Conservation (phyloP, 2,113 vertebrate genomes). For the Eulacestoma nigropectus region DNA sequence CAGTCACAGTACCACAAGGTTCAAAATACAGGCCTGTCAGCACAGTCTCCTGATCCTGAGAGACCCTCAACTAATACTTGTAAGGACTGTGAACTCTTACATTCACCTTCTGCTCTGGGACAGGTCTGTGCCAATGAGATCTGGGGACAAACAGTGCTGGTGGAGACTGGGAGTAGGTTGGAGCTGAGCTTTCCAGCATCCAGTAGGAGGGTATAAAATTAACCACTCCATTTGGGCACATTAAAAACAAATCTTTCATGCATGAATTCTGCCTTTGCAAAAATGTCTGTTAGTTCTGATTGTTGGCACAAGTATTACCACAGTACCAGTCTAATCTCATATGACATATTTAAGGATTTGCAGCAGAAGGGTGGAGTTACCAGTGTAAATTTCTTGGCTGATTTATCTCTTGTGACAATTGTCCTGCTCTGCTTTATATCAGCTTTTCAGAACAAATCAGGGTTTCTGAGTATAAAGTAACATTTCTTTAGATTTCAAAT, state of each 20-base stretch:
- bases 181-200: neutral
- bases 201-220: constrained; percentile 14
- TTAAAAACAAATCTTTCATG: neutral
- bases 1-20: neutral
- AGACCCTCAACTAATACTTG: neutral
- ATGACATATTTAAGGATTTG: neutral
- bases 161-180: neutral
- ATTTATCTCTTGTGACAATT: neutral
- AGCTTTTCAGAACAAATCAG: neutral
- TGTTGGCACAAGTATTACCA: neutral
- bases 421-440: neutral
- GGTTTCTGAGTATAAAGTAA: neutral
- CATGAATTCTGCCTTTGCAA: constrained; percentile 4
- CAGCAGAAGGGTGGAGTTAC: constrained; percentile 10
- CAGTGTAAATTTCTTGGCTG: neutral
- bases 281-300: neutral
- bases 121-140: neutral
- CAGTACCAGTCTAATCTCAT: neutral
- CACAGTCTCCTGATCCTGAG: neutral
- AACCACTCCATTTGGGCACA: neutral
- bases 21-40: neutral
- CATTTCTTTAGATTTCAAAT: neutral
- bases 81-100: neutral
- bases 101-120: neutral
- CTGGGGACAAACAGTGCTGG: neutral